Conservation (phyloP, 2,888 invertebrate genomes). For the Perizoma flavofasciatum region DNA sequence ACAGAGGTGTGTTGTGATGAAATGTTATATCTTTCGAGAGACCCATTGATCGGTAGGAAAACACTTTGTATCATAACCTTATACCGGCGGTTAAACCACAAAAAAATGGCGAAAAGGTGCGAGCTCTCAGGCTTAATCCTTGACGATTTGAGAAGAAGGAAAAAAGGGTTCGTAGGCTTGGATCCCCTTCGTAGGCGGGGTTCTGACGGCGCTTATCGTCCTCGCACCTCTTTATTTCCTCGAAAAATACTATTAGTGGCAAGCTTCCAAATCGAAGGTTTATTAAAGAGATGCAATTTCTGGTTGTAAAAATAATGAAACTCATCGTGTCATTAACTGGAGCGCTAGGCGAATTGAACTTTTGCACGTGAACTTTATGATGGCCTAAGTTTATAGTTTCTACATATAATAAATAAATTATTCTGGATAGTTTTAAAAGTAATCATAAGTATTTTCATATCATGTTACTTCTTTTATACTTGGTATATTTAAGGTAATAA, state of each 20-base stretch:
- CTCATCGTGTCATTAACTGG: background rate
- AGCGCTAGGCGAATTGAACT: background rate
- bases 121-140: constrained; percentile 76
- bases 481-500: too few relatives aligned
- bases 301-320: constrained; percentile 13
- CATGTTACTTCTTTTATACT: too few relatives aligned
- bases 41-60: constrained; percentile 62
- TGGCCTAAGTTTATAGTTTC: too few relatives aligned
- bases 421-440: too few relatives aligned
- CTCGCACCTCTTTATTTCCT: constrained; percentile 69
- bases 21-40: constrained; percentile 59
- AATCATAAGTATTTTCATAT: too few relatives aligned
- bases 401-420: too few relatives aligned
- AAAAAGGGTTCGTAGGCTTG: constrained; percentile 77
- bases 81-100: constrained; percentile 69
- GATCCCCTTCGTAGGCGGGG: constrained; percentile 59
- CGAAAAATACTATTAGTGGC: constrained; percentile 60
- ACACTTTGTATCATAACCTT: constrained; percentile 70
- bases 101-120: constrained; percentile 77
- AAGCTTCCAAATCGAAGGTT: constrained; percentile 56
- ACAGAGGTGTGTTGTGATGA: constrained; percentile 46
- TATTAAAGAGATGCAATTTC: constrained; percentile 36
- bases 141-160: constrained; percentile 79
- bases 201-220: constrained; percentile 66
- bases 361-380: too few relatives aligned